Base-by-base conservation (phyloP, 2,113 vertebrate species). In the Muscicapa adusta region DNA sequence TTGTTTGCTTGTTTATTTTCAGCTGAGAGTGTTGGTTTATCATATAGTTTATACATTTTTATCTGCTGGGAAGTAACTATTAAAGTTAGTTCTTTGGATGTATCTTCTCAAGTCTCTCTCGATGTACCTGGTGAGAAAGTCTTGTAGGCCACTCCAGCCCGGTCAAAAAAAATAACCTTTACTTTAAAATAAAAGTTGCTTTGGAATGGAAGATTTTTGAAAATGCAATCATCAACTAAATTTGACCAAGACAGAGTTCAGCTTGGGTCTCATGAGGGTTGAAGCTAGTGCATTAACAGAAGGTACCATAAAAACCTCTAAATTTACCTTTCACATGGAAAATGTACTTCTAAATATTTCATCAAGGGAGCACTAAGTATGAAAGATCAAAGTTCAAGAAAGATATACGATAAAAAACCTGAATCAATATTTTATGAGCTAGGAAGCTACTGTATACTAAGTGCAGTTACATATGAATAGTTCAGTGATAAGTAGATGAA, bases 321-420 rank as follows among this genome's bases (percentile, higher is more conserved):
- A 88, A 91, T 95, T 91, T 96, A 93, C 94, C 75, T 97, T 96
- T 94, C 25, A 5, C 43, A 5, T 76, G 68, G 75, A 93, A 96
- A 68, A 93, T 34, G 18, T 51, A 76, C 94, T 84, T 95, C 81
- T 94, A 93, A 95, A 91, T 94, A 84, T 94, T 85, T 88, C n/a
- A 94, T 94, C 68, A 85, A 92, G 78, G 84, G 68, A 95, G 56
- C 57, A 91, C 74, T 80, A 94, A 90, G 56, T 82, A 62, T 91
- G 77, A 74, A 95, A 94, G 80, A 90, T 83, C 87, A 75, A 72
- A 61, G 33, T 85, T 93, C 90, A 93, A 68, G 81, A 60, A 94
- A 88, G 36, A 79, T 72, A 78, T 31, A 53, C 2, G 5, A 40
- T 81, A 43, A 91, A 85, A 95, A 63, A 77, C 40, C 33, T 48